Evolutionary conservation across 2,113 vertebrate species (phyloP).

Genomic region (Dunckerocampus dactyliophorus): DNA sequence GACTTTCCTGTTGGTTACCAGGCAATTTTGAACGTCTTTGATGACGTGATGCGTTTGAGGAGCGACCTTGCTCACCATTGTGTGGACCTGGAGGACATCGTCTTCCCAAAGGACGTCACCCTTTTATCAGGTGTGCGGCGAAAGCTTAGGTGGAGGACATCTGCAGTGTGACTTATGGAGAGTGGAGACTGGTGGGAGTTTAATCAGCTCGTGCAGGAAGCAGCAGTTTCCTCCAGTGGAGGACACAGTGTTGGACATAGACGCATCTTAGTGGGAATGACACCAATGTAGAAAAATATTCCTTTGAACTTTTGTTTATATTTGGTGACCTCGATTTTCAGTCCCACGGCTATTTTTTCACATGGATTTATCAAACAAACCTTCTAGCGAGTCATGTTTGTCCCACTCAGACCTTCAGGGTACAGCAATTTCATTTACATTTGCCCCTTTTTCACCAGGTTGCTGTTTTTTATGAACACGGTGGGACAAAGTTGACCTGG

Average conservation of each 20-base stretch:
- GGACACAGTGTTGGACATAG: constrained; percentile 6
- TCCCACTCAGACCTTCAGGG: too few species aligned
- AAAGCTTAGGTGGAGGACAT: constrained; percentile 39
- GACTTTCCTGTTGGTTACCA: constrained; percentile 11
- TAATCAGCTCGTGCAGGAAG: constrained; percentile 69
- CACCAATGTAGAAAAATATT: too few species aligned
- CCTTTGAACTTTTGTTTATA: too few species aligned
- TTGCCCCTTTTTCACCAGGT: too few species aligned
- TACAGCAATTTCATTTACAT: too few species aligned
- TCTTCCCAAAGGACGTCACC: constrained; percentile 5
- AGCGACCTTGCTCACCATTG: constrained; percentile 25
- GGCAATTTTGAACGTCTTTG: constrained; percentile 16
- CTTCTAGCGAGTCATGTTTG: too few species aligned
- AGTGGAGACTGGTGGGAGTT: constrained; percentile 38
- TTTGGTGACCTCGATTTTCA: too few species aligned
- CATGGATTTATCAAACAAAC: too few species aligned
- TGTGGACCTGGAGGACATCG: constrained; percentile 7
- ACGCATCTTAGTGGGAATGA: too few species aligned
- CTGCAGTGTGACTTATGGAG: constrained; percentile 24
- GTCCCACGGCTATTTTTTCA: too few species aligned
- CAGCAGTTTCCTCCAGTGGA: constrained; percentile 67
- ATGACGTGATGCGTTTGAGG: constrained; percentile 24
- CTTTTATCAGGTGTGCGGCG: constrained; percentile 17
- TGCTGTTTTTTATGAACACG: too few species aligned
- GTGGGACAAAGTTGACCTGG: too few species aligned